phyloP scores from a whole-genome alignment of 2,113 vertebrate genomes.

The Carassius carassius region DNA sequence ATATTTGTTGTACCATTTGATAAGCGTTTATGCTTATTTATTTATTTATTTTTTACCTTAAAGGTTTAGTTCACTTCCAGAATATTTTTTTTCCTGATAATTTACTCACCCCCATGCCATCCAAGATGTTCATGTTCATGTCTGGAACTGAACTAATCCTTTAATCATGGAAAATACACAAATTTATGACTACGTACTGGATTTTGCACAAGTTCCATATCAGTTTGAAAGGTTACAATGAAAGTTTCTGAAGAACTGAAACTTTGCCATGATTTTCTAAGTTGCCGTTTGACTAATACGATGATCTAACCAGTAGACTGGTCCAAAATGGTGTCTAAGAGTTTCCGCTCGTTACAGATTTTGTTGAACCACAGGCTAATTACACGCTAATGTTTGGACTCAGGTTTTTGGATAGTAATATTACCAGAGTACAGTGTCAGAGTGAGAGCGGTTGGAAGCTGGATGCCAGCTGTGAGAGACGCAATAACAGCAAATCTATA shows the following conservation, averaged over 20 bases:
- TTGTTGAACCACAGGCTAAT: constrained; percentile 49
- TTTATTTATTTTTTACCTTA: too few relatives aligned
- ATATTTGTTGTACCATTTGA: too few relatives aligned
- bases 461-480: constrained; percentile 55
- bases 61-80: too few relatives aligned
- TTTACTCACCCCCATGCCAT: too few relatives aligned
- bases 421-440: constrained; percentile 46
- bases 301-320: constrained; percentile 28
- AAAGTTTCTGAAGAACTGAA: background rate
- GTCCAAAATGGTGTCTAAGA: constrained; percentile 28
- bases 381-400: constrained; percentile 53
- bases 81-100: too few relatives aligned
- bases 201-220: background rate
- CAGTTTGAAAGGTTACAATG: background rate
- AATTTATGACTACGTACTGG: background rate
- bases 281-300: background rate
- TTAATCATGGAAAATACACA: background rate
- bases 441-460: constrained; percentile 51
- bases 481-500: constrained; percentile 68
- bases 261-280: background rate
- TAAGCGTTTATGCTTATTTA: too few relatives aligned
- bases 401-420: constrained; percentile 25
- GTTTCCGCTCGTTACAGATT: constrained; percentile 48
- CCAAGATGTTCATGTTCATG: too few relatives aligned
- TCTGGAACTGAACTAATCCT: too few relatives aligned